Evolutionary conservation across 2,797 vertebrate species (phyloP).

Genomic region (Anguilla anguilla): DNA sequence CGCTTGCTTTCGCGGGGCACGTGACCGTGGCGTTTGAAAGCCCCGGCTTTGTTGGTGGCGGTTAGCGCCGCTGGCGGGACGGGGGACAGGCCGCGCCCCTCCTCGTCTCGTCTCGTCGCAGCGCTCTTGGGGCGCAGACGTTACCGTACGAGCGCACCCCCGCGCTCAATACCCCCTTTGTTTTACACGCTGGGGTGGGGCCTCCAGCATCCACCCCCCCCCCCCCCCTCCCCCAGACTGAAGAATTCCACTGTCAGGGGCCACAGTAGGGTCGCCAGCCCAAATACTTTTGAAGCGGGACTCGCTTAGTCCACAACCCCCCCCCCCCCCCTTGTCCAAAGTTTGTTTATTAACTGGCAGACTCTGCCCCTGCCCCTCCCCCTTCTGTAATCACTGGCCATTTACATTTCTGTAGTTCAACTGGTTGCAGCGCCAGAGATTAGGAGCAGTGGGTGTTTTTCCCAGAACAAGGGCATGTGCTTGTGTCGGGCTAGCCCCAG

Average conservation of each 20-base stretch:
- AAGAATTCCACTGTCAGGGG: conserved; percentile 24
- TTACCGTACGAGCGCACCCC: conserved; percentile 4
- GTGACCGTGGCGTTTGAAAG: conserved; percentile 17
- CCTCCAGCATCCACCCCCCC: not conserved
- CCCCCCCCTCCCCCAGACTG: not conserved
- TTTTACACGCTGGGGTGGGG: conserved; percentile 14
- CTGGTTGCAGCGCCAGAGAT: not conserved
- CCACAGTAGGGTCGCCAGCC: not conserved
- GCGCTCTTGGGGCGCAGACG: not conserved
- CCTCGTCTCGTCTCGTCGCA: not conserved
- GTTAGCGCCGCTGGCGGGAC: not conserved
- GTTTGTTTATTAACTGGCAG: conserved; percentile 19
- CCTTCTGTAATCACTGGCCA: not conserved
- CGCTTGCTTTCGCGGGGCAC: conserved; percentile 5
- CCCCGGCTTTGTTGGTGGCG: conserved; percentile 31
- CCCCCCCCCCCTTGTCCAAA: not conserved
- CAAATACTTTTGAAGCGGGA: not conserved
- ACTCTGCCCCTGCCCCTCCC: not conserved
- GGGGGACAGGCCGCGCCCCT: not conserved
- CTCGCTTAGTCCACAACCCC: not conserved
- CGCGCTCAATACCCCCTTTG: conserved; percentile 32
- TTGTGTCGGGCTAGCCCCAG: not conserved
- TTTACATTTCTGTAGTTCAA: not conserved
- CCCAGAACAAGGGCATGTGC: not conserved
- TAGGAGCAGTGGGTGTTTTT: not conserved